phyloP scores from a whole-genome alignment of 1,140 invertebrate genomes.

The Plectrocnemia conspersa region DNA sequence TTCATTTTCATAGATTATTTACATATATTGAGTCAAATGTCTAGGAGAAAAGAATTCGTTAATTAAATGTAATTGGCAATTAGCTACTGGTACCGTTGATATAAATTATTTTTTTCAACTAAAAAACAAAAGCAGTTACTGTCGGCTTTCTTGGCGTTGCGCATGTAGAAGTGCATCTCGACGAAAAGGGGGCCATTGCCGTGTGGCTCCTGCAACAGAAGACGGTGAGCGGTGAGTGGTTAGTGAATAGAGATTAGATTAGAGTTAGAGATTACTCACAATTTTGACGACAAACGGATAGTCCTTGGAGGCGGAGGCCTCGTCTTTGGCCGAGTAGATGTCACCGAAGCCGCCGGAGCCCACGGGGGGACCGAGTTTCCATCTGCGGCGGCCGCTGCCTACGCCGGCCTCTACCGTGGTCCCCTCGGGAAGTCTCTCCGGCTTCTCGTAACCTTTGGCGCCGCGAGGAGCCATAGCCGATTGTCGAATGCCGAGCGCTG shows the following conservation, averaged over 20 bases:
- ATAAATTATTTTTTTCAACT: no score
- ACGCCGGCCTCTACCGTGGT: slow-evolving; percentile 85
- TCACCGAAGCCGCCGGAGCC: slow-evolving; percentile 92
- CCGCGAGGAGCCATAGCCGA: slow-evolving; percentile 46
- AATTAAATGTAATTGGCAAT: no score
- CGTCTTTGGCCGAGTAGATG: slow-evolving; percentile 73
- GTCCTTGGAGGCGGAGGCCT: slow-evolving; percentile 48
- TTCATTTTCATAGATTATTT: no score
- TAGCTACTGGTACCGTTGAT: no score
- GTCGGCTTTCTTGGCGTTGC: slow-evolving; percentile 74
- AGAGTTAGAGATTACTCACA: slow-evolving; percentile 59
- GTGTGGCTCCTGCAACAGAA: slow-evolving; percentile 72
- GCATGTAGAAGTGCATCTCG: slow-evolving; percentile 92
- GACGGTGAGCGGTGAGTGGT: no score
- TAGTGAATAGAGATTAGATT: no score
- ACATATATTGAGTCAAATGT: no score
- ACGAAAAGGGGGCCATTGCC: slow-evolving; percentile 91
- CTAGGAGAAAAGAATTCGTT: no score
- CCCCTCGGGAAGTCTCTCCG: slow-evolving; percentile 65
- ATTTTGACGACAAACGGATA: slow-evolving; percentile 72
- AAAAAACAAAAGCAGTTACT: slow-evolving; percentile 54
- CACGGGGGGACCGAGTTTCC: slow-evolving; percentile 81
- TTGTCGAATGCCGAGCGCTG: no score
- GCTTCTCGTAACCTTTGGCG: slow-evolving; percentile 65
- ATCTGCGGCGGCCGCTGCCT: slow-evolving; percentile 63